Percentiles rank a stretch among this genome's conserved stretches.
These are phyloP conservation scores for Pygocentrus nattereri DNA, from an alignment of 2,797 vertebrate species.

Conservation along the genomic window DNA sequence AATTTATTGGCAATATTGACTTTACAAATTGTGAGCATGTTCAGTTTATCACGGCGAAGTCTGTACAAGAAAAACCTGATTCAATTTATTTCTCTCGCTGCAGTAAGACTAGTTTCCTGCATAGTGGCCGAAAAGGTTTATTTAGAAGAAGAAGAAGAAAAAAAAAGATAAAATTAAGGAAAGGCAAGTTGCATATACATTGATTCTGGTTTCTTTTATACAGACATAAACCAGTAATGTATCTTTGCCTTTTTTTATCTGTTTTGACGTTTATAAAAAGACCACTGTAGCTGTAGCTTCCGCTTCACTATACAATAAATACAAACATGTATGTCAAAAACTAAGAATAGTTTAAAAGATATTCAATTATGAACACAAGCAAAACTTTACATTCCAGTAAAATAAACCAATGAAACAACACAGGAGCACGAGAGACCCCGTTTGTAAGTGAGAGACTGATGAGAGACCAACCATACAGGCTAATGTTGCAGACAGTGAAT, in stretches of 20 bases:
- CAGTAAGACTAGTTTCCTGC: not conserved
- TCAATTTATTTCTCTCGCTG: not conserved
- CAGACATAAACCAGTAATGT: not conserved
- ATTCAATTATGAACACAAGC: conserved; percentile 62
- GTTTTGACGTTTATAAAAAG: not conserved
- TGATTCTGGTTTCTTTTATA: not conserved
- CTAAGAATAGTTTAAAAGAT: conserved; percentile 75
- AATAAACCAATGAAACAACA: conserved; percentile 65
- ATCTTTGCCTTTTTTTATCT: not conserved
- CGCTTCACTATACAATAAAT: conserved; percentile 79
- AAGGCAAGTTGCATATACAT: not conserved
- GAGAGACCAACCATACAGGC: not conserved
- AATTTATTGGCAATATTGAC: conserved; percentile 17
- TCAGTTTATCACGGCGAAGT: not conserved
- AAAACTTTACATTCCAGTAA: conserved; percentile 77
- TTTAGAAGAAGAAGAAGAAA: not conserved
- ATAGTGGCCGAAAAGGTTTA: not conserved
- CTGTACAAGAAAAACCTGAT: not conserved
- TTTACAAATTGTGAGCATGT: conserved; percentile 13
- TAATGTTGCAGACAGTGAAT: not conserved
- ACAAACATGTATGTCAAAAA: conserved; percentile 77
- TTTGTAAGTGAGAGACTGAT: not conserved
- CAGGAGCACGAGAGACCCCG: conserved; percentile 51
- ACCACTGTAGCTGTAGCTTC: not conserved
- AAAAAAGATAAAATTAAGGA: not conserved